Percentiles rank a stretch among this genome's conserved stretches.
Evolutionary conservation across 1,140 invertebrate genomes (phyloP).

Genomic region (Mactra quadrangularis): DNA sequence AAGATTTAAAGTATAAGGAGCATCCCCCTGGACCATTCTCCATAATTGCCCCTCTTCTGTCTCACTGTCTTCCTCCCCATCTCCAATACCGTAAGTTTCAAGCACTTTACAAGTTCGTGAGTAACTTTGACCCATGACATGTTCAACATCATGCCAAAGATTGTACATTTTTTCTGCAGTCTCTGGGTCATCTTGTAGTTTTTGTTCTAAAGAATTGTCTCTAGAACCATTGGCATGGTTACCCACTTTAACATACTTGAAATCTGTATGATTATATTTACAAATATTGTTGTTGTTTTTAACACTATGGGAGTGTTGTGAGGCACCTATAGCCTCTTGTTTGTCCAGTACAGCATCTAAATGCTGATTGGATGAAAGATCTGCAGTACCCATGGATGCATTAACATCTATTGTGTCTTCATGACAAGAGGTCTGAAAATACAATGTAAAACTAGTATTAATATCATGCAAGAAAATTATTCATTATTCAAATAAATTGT

Average conservation of each 20-base stretch:
- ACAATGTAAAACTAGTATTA: too few species aligned
- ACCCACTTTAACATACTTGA: conserved; percentile 39
- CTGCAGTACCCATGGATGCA: conserved; percentile 66
- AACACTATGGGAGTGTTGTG: conserved; percentile 17
- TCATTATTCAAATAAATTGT: too few species aligned
- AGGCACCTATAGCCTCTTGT: conserved; percentile 59
- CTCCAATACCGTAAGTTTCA: conserved; percentile 72
- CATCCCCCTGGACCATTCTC: conserved; percentile 75
- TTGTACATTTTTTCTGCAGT: conserved; percentile 16
- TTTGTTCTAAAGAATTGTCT: conserved; percentile 12
- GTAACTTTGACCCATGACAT: conserved; percentile 65
- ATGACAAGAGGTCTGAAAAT: conserved; percentile 73
- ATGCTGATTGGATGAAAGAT: conserved; percentile 67
- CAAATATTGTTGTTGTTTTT: conserved; percentile 21
- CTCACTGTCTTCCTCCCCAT: conserved; percentile 70
- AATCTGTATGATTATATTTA: conserved; percentile 29
- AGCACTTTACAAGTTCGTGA: conserved; percentile 65
- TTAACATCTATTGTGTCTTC: conserved; percentile 62
- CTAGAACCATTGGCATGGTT: background rate
- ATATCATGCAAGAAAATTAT: too few species aligned
- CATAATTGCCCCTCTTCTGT: conserved; percentile 74
- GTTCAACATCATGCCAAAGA: conserved; percentile 71
- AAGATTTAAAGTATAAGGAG: conserved; percentile 70
- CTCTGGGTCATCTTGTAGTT: conserved; percentile 19
- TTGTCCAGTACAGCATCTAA: conserved; percentile 49